These are phyloP conservation scores for Eupristina koningsbergeri DNA, from an alignment of 1,140 invertebrate species.

Conservation along the genomic window DNA sequence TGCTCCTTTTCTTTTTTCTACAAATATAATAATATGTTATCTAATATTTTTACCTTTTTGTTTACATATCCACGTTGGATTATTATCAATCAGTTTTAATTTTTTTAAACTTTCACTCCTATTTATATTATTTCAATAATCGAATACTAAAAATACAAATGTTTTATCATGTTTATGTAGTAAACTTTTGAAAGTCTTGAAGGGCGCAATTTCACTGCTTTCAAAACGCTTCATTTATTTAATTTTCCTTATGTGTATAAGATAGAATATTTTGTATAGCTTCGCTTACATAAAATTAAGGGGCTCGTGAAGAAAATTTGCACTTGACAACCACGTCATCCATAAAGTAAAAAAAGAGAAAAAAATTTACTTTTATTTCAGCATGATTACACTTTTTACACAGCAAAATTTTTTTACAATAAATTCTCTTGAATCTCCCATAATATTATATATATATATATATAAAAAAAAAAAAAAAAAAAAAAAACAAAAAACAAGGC, in stretches of 20 bases:
- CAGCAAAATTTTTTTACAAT: constrained; percentile 30
- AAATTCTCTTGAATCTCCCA: constrained; percentile 30
- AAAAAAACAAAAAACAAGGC: constrained; percentile 34
- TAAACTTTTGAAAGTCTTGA: constrained; percentile 59
- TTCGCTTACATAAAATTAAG: constrained; percentile 65
- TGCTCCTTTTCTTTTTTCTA: constrained; percentile 64
- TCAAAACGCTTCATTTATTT: constrained; percentile 58
- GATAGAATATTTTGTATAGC: constrained; percentile 63
- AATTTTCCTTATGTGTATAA: constrained; percentile 52
- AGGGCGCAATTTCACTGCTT: constrained; percentile 55
- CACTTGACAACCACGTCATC: constrained; percentile 48
- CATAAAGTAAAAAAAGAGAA: constrained; percentile 41
- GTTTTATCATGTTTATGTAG: constrained; percentile 63
- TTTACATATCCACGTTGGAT: constrained; percentile 68
- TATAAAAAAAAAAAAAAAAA: too few relatives aligned
- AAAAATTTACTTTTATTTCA: constrained; percentile 26
- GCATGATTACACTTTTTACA: constrained; percentile 44
- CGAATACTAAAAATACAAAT: constrained; percentile 73
- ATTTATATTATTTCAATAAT: constrained; percentile 68
- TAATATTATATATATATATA: too few relatives aligned
- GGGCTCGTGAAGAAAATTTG: constrained; percentile 62
- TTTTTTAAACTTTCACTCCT: constrained; percentile 61
- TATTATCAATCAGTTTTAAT: constrained; percentile 67
- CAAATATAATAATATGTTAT: constrained; percentile 73
- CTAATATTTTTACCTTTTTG: constrained; percentile 67